Percentiles rank a stretch among this genome's conserved stretches.
phyloP scores from a whole-genome alignment of 2,888 invertebrate species.

The Cheilosia scutellata region DNA sequence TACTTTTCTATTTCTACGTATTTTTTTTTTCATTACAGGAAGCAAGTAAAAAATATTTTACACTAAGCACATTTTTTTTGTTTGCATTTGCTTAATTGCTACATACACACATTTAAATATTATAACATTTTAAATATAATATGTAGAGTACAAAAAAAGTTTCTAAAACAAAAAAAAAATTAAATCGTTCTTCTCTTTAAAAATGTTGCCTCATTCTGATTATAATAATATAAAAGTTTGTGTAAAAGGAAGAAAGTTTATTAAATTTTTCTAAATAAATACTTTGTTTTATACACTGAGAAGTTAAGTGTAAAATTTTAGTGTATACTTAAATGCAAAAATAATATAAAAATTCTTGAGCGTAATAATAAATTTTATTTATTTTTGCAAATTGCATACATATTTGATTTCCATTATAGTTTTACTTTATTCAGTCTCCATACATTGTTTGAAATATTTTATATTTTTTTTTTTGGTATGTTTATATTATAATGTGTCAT shows the following conservation, averaged over 20 bases:
- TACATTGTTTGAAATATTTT: conserved; percentile 46
- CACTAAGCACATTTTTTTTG: conserved; percentile 54
- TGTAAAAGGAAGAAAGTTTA: conserved; percentile 22
- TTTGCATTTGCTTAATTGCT: conserved; percentile 18
- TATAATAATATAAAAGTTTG: not conserved
- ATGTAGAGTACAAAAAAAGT: conserved; percentile 1
- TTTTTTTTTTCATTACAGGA: conserved; percentile 41
- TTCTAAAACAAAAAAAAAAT: not conserved
- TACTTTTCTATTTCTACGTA: too few species aligned
- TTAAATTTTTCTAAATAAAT: not conserved
- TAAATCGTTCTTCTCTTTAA: too few species aligned
- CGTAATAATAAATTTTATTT: conserved; percentile 12
- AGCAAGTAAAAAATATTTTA: conserved; percentile 73
- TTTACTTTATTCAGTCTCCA: conserved; percentile 73
- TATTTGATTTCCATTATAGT: conserved; percentile 62
- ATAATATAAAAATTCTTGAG: conserved; percentile 26
- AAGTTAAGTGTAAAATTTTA: conserved; percentile 30
- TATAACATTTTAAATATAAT: not conserved
- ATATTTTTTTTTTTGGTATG: conserved; percentile 26
- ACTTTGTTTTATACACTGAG: conserved; percentile 5
- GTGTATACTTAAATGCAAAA: conserved; percentile 9
- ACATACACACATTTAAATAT: conserved; percentile 23
- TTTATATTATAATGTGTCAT: conserved; percentile 12
- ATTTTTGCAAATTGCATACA: conserved; percentile 23
- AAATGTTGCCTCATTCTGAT: not conserved